Conservation (phyloP, 2,888 invertebrate genomes). For the Lithodes maja region DNA sequence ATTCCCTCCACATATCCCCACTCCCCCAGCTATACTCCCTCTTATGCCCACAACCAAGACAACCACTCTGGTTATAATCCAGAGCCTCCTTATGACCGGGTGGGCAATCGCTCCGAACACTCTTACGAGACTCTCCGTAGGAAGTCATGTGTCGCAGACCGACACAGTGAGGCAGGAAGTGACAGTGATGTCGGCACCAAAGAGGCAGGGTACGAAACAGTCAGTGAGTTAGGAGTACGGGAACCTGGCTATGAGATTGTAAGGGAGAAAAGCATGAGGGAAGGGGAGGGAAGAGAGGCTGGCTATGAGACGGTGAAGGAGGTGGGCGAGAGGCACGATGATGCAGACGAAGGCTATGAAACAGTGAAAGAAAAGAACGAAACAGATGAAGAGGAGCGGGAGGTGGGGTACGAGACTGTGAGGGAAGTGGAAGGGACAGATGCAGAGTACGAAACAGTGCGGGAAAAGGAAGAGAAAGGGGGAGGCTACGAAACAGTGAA, state of each 20-base stretch:
- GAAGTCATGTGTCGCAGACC: constrained; percentile 33
- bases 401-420: constrained; percentile 25
- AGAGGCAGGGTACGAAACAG: constrained; percentile 63
- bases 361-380: constrained; percentile 54
- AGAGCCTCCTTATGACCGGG: constrained; percentile 69
- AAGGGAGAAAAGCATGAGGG: neutral
- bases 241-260: constrained; percentile 4
- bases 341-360: constrained; percentile 58
- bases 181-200: constrained; percentile 28
- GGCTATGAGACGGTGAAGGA: neutral
- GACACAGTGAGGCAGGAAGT: constrained; percentile 41
- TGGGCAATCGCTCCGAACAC: constrained; percentile 65
- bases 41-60: constrained; percentile 61
- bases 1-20: neutral
- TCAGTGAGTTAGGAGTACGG: constrained; percentile 28
- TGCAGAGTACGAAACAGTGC: neutral
- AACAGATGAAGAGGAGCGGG: neutral
- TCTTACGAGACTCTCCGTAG: constrained; percentile 67
- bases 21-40: neutral
- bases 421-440: neutral
- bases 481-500: constrained; percentile 8
- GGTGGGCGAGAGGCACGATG: neutral
- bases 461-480: neutral
- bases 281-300: constrained; percentile 10
- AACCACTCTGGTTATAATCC: constrained; percentile 34